Base-by-base conservation (phyloP, 2,113 vertebrate genomes). In the Microcebus tavaratra region DNA sequence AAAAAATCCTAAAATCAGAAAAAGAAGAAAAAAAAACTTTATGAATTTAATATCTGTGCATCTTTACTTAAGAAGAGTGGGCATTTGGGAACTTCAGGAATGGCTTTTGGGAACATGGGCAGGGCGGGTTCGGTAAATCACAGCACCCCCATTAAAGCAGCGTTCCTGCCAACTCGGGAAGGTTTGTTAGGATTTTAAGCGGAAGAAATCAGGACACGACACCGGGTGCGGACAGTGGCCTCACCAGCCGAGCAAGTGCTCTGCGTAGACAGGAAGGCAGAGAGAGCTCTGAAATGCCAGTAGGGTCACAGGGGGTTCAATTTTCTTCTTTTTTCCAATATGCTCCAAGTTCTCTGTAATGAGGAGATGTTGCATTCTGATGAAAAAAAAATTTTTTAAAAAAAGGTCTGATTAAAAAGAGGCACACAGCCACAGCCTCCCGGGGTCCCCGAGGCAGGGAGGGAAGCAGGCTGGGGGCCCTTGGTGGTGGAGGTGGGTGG, bases 341-440 rank as follows among this genome's bases (percentile, higher is more conserved):
- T 63, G 50, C 36, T 93, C 68, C 48, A 42, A n/a, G 78, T 92
- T 97, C 67, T 82, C 88, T 73, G 1, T 42, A 78, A 42, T 50
- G 0, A 67, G 20, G 75, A 1, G 36, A 36, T 23, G 14, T 57
- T 86, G 48, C 59, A 27, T 92, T 86, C 48, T 50, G 34, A 57
- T 76, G 17, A 50, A 95, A 96, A 84, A 17, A 48, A 45, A 45
- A 8, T 8, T 8, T 45, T 45, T 45, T 45, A 50, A 14, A 7
- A 4, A 21, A 34, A 23, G 59, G 4, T 76, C 10, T 57, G 4
- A 59, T 61, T 80, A 29, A 84, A 82, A 87, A 67, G 48, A 83
- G 34, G 8, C 4, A 8, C 90, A 18, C 55, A 45, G 39, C 25
- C 11, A 17, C 55, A 63, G 59, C 15, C 2, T 39, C 13, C n/a